These are phyloP conservation scores for Zoanthus sociatus DNA, from an alignment of 92 coral and sea anemone genomes.

Conservation along the genomic window DNA sequence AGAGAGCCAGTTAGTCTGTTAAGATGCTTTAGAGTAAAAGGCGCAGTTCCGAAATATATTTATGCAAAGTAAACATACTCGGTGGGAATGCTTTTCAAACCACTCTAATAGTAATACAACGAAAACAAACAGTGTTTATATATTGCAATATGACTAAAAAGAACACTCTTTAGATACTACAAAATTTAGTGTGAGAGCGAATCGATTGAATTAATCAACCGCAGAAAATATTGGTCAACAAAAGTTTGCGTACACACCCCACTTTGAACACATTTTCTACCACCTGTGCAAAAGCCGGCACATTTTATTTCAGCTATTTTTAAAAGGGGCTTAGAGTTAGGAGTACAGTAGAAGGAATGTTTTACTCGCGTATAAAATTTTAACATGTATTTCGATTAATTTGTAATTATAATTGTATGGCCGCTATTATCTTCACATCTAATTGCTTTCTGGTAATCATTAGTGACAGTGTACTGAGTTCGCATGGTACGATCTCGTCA, in stretches of 20 bases:
- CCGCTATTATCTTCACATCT: not conserved
- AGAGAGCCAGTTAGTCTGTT: slow-evolving; percentile 10
- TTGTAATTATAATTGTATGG: not conserved
- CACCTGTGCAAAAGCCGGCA: not conserved
- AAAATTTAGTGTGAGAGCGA: not conserved
- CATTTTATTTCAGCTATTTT: not conserved
- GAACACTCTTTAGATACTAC: not conserved
- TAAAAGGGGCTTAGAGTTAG: not conserved
- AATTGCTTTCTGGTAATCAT: not conserved
- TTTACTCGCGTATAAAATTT: not conserved
- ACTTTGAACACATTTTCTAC: not conserved
- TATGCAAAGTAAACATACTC: slow-evolving; percentile 13
- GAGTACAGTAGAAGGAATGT: not conserved
- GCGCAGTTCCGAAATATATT: not conserved
- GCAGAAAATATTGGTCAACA: no score
- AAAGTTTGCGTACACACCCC: not conserved
- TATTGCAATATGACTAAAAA: not conserved
- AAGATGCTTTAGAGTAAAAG: not conserved
- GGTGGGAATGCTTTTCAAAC: not conserved
- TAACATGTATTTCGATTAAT: not conserved
- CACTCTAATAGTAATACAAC: slow-evolving; percentile 15
- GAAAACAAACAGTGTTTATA: not conserved
- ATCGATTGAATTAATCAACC: not conserved
- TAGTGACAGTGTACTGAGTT: not conserved
- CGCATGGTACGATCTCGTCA: not conserved